A percentile compares a stretch with the other conserved stretches of the same genome.
These are phyloP conservation scores for Pelecanus crispus DNA, from an alignment of 2,113 vertebrate species.

Conservation along the genomic window DNA sequence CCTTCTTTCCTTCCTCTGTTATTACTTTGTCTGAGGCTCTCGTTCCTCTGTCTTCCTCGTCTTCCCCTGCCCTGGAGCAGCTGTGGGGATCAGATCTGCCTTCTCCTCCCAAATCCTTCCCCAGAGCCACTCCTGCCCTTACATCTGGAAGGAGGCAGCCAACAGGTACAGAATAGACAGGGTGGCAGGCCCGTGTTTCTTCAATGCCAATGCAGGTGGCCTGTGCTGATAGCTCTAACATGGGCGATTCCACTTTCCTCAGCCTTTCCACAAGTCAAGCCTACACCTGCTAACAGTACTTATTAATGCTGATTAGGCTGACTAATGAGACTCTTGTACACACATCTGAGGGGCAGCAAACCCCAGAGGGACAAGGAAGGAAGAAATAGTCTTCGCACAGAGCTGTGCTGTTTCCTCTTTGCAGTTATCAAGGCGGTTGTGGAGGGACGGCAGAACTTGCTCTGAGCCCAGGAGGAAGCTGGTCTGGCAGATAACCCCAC, in stretches of 20 bases:
- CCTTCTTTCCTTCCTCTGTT: background rate
- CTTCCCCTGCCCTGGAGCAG: background rate
- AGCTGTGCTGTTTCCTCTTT: background rate
- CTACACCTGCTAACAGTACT: background rate
- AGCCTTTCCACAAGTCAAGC: background rate
- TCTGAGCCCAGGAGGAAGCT: background rate
- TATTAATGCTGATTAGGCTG: background rate
- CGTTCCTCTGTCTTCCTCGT: background rate
- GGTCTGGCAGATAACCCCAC: background rate
- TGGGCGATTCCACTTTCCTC: background rate
- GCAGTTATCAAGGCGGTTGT: background rate
- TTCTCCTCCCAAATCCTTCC: background rate
- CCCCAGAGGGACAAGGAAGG: background rate
- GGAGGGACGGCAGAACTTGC: background rate
- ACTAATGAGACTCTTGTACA: background rate
- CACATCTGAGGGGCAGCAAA: background rate
- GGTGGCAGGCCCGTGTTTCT: background rate
- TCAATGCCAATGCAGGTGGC: background rate
- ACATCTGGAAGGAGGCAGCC: background rate
- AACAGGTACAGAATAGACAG: background rate
- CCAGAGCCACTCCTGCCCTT: background rate
- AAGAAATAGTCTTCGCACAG: background rate
- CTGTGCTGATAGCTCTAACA: background rate
- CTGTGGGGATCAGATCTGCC: background rate
- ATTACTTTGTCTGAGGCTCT: background rate